Evolutionary conservation across 2,888 invertebrate species (phyloP).

Genomic region (Trichogramma dendrolimi): DNA sequence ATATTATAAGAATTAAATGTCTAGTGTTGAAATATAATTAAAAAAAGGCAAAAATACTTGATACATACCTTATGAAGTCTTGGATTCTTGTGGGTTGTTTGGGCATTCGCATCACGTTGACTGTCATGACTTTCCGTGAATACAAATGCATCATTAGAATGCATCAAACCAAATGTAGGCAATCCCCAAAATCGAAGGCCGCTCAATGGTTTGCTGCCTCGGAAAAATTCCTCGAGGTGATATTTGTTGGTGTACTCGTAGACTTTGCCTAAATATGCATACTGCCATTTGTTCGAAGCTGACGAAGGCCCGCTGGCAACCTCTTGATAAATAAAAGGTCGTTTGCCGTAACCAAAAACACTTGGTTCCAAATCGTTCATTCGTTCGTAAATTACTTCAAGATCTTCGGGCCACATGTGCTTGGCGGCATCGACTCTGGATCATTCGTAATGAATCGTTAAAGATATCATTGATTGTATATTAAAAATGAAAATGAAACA

Average conservation of each 20-base stretch:
- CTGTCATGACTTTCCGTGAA: constrained; percentile 66
- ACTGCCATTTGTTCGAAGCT: constrained; percentile 49
- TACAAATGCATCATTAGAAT: constrained; percentile 51
- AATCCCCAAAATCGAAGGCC: constrained; percentile 38
- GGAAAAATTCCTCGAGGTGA: constrained; percentile 44
- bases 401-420: constrained; percentile 58
- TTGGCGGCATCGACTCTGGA: constrained; percentile 54
- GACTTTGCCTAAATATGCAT: constrained; percentile 57
- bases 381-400: constrained; percentile 54
- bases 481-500: too few relatives aligned
- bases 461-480: too few relatives aligned
- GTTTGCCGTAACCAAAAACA: constrained; percentile 59
- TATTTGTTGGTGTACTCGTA: constrained; percentile 68
- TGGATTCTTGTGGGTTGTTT: constrained; percentile 47
- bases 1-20: neutral
- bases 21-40: neutral
- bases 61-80: constrained; percentile 31
- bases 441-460: neutral
- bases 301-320: constrained; percentile 65
- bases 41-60: neutral
- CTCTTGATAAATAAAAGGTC: constrained; percentile 70
- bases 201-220: constrained; percentile 41
- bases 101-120: constrained; percentile 50
- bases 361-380: constrained; percentile 60
- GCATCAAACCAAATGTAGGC: constrained; percentile 43